Evolutionary conservation across 2,113 vertebrate species (phyloP).

Genomic region (Pygoscelis antarcticus): DNA sequence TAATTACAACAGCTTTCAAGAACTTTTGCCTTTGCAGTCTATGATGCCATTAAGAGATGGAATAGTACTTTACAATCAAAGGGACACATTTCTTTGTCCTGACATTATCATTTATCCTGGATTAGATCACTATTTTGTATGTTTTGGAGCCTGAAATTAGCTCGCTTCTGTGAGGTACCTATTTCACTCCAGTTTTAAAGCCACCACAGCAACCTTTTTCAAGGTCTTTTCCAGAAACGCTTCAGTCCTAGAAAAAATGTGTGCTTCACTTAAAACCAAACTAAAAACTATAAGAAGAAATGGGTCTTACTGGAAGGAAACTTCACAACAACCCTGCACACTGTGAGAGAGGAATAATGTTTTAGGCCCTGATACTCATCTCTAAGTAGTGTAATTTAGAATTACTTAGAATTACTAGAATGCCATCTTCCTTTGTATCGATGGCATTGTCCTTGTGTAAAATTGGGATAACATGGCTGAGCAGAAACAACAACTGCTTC

Average conservation of each 20-base stretch:
- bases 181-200: constrained; percentile 29
- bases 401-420: neutral
- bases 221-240: neutral
- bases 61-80: neutral
- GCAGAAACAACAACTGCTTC: neutral
- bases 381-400: neutral
- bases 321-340: neutral
- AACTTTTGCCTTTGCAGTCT: neutral
- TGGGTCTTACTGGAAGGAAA: neutral
- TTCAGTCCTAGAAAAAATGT: constrained; percentile 5
- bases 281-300: neutral
- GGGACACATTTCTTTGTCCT: neutral
- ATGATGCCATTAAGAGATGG: neutral
- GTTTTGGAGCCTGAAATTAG: constrained; percentile 6
- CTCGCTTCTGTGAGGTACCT: neutral
- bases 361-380: neutral
- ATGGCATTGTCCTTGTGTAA: neutral
- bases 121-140: neutral
- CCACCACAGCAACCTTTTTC: neutral
- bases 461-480: neutral
- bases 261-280: neutral
- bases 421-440: neutral
- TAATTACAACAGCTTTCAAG: neutral
- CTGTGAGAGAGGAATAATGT: neutral
- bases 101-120: neutral